Evolutionary conservation across 2,113 vertebrate genomes (phyloP).

Genomic region (Macrotis lagotis): DNA sequence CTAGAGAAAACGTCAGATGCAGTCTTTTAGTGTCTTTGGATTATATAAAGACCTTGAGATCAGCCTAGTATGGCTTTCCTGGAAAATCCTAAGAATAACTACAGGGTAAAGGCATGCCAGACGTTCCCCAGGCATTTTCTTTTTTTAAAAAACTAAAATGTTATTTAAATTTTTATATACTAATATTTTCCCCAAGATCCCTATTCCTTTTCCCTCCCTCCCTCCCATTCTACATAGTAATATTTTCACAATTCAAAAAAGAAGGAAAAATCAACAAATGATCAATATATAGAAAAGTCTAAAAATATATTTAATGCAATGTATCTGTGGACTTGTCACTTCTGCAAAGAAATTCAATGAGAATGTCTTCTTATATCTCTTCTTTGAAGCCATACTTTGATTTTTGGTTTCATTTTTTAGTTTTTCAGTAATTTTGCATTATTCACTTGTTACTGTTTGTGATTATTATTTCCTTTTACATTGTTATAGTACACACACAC

Average conservation of each 20-base stretch:
- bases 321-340: neutral
- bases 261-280: neutral
- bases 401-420: neutral
- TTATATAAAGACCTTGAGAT: neutral
- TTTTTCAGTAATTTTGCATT: neutral
- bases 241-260: neutral
- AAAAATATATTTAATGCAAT: neutral
- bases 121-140: neutral
- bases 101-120: neutral
- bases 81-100: neutral
- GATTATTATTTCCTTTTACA: neutral
- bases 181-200: neutral
- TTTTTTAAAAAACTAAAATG: neutral
- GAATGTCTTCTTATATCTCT: neutral
- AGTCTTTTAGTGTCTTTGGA: neutral
- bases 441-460: neutral
- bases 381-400: neutral
- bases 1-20: neutral
- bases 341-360: neutral
- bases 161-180: neutral
- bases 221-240: neutral
- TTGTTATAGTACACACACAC: neutral
- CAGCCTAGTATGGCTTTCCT: neutral
- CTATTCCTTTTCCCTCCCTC: neutral
- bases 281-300: neutral